Conservation (phyloP, 2,113 vertebrate genomes). For the Ailurus styani region DNA sequence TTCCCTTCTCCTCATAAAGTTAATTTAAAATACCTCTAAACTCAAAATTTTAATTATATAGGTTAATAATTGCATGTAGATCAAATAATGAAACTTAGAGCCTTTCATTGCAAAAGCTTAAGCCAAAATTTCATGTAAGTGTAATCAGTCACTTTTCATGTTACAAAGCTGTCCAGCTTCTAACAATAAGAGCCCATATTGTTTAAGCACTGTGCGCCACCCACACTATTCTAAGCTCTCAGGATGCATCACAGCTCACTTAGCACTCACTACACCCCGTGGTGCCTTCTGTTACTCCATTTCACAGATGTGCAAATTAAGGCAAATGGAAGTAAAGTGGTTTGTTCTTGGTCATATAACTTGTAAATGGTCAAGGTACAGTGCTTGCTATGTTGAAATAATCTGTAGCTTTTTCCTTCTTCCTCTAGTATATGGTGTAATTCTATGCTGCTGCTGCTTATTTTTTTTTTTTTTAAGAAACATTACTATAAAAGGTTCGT, state of each 20-base stretch:
- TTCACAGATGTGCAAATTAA: background rate
- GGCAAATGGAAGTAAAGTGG: background rate
- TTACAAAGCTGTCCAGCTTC: background rate
- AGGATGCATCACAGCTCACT: background rate
- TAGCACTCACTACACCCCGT: background rate
- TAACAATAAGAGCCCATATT: background rate
- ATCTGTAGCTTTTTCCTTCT: background rate
- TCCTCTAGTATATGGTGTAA: background rate
- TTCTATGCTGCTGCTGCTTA: background rate
- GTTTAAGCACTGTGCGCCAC: background rate
- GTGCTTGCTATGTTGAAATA: background rate
- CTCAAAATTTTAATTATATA: background rate
- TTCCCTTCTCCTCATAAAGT: background rate
- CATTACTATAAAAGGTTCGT: background rate
- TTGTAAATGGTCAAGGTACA: background rate
- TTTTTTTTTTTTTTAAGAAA: background rate
- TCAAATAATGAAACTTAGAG: background rate
- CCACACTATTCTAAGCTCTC: background rate
- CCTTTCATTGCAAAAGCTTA: background rate
- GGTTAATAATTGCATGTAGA: background rate
- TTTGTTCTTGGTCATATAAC: background rate
- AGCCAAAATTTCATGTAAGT: background rate
- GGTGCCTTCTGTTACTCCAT: background rate
- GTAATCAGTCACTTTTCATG: background rate
- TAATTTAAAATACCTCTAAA: background rate